Conservation (phyloP, 2,888 invertebrate genomes). For the Athalia rosae region DNA sequence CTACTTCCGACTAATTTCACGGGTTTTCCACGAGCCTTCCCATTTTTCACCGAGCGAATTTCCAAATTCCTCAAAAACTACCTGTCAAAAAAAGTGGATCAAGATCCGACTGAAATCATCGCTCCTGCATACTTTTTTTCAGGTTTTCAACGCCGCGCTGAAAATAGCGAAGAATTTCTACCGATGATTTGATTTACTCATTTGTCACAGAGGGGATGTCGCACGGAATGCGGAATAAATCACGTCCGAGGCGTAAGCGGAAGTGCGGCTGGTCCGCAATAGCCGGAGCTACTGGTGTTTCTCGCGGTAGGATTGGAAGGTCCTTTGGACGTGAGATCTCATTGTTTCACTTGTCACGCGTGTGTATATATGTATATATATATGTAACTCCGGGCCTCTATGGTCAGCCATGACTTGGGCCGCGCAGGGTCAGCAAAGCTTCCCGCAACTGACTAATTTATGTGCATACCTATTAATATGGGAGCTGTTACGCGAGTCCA, state of each 20-base stretch:
- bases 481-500: constrained; percentile 18
- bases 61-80: too few species aligned
- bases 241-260: constrained; percentile 5
- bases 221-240: background rate
- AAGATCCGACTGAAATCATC: too few species aligned
- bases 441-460: constrained; percentile 24
- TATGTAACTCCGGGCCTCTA: constrained; percentile 9
- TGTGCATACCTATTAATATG: constrained; percentile 38
- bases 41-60: too few species aligned
- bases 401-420: constrained; percentile 17
- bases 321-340: background rate
- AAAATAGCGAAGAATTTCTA: too few species aligned
- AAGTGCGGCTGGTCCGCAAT: constrained; percentile 14
- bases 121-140: too few species aligned
- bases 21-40: too few species aligned
- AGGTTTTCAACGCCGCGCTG: too few species aligned
- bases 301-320: background rate
- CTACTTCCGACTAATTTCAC: background rate
- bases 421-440: background rate
- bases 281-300: background rate
- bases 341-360: constrained; percentile 37
- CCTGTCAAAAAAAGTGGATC: too few species aligned
- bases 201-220: background rate
- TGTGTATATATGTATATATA: too few species aligned
- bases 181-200: too few species aligned